phyloP scores from a whole-genome alignment of 1,140 invertebrate genomes.

The Nylanderia fulva region DNA sequence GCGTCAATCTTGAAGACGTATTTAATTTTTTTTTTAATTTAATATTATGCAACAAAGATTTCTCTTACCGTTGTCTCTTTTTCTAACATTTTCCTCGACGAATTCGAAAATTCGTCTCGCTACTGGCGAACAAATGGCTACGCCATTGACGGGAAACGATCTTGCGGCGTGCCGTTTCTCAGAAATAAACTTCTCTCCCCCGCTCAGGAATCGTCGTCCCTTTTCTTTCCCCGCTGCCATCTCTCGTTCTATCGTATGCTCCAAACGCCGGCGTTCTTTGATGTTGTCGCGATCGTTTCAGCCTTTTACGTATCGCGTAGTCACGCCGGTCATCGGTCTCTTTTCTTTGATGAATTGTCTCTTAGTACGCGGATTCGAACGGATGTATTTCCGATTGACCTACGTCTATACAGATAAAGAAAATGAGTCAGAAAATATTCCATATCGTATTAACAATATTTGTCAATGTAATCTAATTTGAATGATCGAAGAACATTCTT shows the following conservation, averaged over 20 bases:
- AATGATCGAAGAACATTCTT: too few species aligned
- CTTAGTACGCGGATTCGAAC: neutral
- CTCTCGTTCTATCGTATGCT: slow-evolving; percentile 53
- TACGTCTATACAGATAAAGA: neutral
- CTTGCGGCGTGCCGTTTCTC: slow-evolving; percentile 56
- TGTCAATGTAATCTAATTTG: neutral
- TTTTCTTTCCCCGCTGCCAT: slow-evolving; percentile 46
- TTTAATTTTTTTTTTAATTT: neutral
- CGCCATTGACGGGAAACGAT: slow-evolving; percentile 71
- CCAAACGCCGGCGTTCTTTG: slow-evolving; percentile 64
- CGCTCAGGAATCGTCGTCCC: slow-evolving; percentile 41
- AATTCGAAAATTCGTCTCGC: slow-evolving; percentile 13
- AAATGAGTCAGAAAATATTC: neutral
- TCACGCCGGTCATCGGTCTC: slow-evolving; percentile 14
- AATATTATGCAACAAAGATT: too few species aligned
- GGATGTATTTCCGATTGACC: neutral
- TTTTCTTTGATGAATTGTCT: neutral
- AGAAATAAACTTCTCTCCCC: slow-evolving; percentile 69
- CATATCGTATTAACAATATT: neutral
- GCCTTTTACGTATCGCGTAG: slow-evolving; percentile 34
- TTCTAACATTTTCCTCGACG: neutral
- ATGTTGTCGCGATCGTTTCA: slow-evolving; percentile 50
- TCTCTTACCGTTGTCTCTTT: neutral
- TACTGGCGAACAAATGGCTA: slow-evolving; percentile 46
- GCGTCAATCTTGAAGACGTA: neutral